Conservation (phyloP, 2,797 vertebrate species). For the Taeniopygia guttata region DNA sequence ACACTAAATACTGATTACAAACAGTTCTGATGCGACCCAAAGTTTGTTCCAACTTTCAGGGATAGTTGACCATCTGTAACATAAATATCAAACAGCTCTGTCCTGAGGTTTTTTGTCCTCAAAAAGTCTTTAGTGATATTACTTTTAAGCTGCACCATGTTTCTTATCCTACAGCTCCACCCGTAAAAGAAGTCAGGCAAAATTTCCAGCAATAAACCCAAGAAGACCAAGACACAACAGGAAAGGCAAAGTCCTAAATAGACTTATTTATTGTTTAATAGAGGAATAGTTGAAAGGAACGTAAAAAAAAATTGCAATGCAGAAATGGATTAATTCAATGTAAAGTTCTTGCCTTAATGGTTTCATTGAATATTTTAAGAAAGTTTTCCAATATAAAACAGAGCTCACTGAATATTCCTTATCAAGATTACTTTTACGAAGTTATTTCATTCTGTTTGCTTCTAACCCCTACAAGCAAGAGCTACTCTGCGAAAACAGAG, state of each 20-base stretch:
- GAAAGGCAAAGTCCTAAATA: background rate
- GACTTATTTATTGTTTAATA: background rate
- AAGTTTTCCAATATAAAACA: background rate
- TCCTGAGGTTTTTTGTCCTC: background rate
- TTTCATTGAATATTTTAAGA: background rate
- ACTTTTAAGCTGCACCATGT: background rate
- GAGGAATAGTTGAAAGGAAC: background rate
- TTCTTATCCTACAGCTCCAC: background rate
- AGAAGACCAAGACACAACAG: background rate
- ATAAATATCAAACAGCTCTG: background rate
- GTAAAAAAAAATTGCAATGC: background rate
- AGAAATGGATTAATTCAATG: background rate
- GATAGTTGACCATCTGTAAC: background rate
- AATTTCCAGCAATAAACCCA: background rate
- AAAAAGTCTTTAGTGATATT: background rate
- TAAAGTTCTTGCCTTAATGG: background rate
- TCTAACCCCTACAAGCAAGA: background rate
- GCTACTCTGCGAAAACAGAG: background rate
- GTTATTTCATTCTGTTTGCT: background rate
- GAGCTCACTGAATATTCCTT: background rate
- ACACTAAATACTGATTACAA: background rate
- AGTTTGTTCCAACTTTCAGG: background rate
- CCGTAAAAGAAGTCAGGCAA: background rate
- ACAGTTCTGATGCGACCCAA: background rate
- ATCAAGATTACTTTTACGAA: background rate